phyloP scores from a whole-genome alignment of 2,113 vertebrate genomes.

The Esox niger region DNA sequence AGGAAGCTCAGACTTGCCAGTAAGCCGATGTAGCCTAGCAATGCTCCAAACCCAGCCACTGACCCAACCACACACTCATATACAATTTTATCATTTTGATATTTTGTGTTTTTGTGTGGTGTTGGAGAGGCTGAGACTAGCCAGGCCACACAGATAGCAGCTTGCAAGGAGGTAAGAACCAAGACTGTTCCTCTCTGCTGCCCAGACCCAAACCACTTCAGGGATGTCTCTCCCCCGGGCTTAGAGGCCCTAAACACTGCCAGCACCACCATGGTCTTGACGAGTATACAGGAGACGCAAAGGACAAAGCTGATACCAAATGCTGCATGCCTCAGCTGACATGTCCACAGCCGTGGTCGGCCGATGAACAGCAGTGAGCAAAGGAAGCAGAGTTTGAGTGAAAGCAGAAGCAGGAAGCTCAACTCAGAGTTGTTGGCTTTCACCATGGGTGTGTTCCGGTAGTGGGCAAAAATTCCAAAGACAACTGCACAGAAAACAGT shows the following conservation, averaged over 20 bases:
- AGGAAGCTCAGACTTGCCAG: slow-evolving; percentile 63
- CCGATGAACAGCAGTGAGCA: slow-evolving; percentile 73
- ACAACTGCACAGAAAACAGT: slow-evolving; percentile 49
- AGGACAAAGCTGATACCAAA: slow-evolving; percentile 75
- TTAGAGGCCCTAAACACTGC: slow-evolving; percentile 64
- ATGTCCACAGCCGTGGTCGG: slow-evolving; percentile 62
- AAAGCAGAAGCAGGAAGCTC: slow-evolving; percentile 70
- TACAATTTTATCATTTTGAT: slow-evolving; percentile 57
- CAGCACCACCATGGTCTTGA: slow-evolving; percentile 73
- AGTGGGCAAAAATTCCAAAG: slow-evolving; percentile 49
- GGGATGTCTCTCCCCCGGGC: slow-evolving; percentile 45
- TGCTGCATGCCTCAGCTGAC: slow-evolving; percentile 69
- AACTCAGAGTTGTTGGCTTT: slow-evolving; percentile 71
- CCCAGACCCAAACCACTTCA: slow-evolving; percentile 66
- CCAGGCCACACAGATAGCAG: slow-evolving; percentile 61
- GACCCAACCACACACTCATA: slow-evolving; percentile 66
- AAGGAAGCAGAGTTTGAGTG: slow-evolving; percentile 72
- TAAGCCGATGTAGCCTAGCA: slow-evolving; percentile 63
- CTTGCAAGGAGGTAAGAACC: slow-evolving; percentile 51
- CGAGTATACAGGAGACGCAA: slow-evolving; percentile 69
- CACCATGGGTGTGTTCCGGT: slow-evolving; percentile 66
- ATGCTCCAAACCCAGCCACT: slow-evolving; percentile 48
- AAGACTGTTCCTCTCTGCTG: slow-evolving; percentile 68
- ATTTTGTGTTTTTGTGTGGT: slow-evolving; percentile 55
- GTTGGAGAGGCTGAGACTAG: slow-evolving; percentile 42